Evolutionary conservation across 2,797 vertebrate genomes (phyloP).

Genomic region (Sebastes steindachneri): DNA sequence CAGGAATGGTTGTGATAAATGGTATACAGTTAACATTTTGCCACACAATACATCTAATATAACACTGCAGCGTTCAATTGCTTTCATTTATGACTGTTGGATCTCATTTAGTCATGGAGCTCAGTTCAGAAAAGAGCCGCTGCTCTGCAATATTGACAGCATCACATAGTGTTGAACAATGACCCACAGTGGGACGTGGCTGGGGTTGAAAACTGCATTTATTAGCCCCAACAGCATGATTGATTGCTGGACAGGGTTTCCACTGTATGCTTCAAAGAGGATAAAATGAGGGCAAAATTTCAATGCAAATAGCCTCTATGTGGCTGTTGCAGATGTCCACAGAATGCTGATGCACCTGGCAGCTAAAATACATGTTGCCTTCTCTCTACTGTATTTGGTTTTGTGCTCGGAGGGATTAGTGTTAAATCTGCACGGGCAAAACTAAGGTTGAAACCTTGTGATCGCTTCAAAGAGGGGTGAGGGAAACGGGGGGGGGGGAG

Average conservation of each 20-base stretch:
- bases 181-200: constrained; percentile 52
- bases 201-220: constrained; percentile 48
- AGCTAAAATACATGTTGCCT: constrained; percentile 46
- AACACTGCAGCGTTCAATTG: background rate
- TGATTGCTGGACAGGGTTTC: constrained; percentile 58
- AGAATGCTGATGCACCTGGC: constrained; percentile 26
- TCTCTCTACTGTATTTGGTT: constrained; percentile 51
- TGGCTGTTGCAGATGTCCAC: constrained; percentile 11
- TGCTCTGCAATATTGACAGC: constrained; percentile 36
- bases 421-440: constrained; percentile 67
- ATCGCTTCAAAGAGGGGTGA: constrained; percentile 66
- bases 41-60: background rate
- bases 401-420: constrained; percentile 67
- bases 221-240: constrained; percentile 57
- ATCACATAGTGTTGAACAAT: constrained; percentile 52
- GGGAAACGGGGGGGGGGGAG: background rate
- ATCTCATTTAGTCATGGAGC: constrained; percentile 22
- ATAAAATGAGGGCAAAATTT: constrained; percentile 54
- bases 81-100: background rate
- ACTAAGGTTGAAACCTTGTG: constrained; percentile 59
- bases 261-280: constrained; percentile 54
- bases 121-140: constrained; percentile 22
- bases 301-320: constrained; percentile 49
- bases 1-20: background rate
- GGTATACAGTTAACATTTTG: background rate